Percentiles rank a stretch among this genome's conserved stretches.
phyloP scores from a whole-genome alignment of 2,888 invertebrate species.

The Plutella xylostella region DNA sequence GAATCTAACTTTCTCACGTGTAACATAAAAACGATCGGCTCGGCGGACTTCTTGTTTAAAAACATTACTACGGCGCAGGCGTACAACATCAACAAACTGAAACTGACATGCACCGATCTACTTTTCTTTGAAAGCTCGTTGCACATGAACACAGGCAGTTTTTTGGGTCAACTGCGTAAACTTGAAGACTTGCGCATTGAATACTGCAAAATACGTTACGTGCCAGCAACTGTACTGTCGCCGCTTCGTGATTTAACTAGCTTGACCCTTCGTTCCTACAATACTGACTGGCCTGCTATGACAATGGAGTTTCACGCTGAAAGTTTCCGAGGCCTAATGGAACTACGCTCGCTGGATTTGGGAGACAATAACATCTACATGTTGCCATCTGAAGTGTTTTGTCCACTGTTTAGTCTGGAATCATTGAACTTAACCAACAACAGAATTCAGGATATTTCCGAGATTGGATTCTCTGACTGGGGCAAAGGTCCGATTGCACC shows the following conservation, averaged over 20 bases:
- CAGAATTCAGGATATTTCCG: constrained; percentile 80
- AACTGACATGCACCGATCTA: constrained; percentile 78
- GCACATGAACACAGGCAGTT: constrained; percentile 71
- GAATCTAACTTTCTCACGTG: constrained; percentile 74
- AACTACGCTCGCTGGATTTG: constrained; percentile 76
- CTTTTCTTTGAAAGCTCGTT: constrained; percentile 80
- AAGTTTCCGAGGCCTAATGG: constrained; percentile 77
- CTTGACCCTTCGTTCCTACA: constrained; percentile 78
- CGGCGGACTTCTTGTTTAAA: constrained; percentile 75
- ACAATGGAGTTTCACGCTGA: constrained; percentile 82
- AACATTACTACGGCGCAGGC: constrained; percentile 79
- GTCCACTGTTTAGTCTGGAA: constrained; percentile 76
- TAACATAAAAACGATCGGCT: constrained; percentile 78
- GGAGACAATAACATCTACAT: constrained; percentile 83
- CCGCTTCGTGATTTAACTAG: constrained; percentile 76
- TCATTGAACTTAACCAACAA: constrained; percentile 81
- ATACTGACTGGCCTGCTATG: constrained; percentile 84
- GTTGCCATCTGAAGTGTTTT: constrained; percentile 78
- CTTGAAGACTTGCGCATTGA: constrained; percentile 81
- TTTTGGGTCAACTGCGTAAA: constrained; percentile 74
- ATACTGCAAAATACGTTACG: constrained; percentile 81
- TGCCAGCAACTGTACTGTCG: constrained; percentile 77
- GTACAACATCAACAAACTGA: constrained; percentile 77
- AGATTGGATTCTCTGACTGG: constrained; percentile 82
- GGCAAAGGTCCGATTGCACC: constrained; percentile 74